phyloP scores from a whole-genome alignment of 2,113 vertebrate species.

The Hylia prasina region DNA sequence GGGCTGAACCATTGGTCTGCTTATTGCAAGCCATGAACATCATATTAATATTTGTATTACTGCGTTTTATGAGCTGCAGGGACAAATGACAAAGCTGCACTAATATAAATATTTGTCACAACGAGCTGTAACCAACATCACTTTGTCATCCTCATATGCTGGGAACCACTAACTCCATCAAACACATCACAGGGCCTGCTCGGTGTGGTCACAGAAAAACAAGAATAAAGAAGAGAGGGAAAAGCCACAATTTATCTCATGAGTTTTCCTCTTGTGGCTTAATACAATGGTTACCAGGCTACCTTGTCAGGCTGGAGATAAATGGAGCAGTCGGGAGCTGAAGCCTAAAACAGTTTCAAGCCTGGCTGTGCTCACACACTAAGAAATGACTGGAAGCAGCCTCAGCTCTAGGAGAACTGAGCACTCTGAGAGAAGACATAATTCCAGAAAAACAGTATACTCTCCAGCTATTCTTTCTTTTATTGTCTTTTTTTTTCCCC shows the following conservation, averaged over 20 bases:
- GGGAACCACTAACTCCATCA: not conserved
- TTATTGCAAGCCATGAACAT: not conserved
- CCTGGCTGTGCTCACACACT: not conserved
- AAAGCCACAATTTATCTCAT: not conserved
- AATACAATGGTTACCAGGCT: not conserved
- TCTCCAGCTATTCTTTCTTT: not conserved
- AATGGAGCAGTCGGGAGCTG: not conserved
- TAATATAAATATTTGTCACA: not conserved
- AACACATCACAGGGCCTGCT: not conserved
- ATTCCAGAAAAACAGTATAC: not conserved
- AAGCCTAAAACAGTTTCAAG: not conserved
- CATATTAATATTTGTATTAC: not conserved
- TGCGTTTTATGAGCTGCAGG: not conserved
- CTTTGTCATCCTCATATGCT: not conserved
- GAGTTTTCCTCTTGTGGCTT: not conserved
- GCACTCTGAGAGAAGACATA: not conserved
- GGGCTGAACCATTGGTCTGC: not conserved
- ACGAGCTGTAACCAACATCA: not conserved
- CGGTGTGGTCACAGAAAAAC: not conserved
- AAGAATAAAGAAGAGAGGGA: not conserved
- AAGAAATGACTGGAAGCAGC: not conserved
- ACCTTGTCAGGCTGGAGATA: not conserved
- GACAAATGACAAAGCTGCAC: not conserved
- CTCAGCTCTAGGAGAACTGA: not conserved
- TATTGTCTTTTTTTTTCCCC: not conserved